Percentiles rank a stretch among this genome's conserved stretches.
phyloP scores from a whole-genome alignment of 1,140 invertebrate genomes.

The Sycophila sp. region DNA sequence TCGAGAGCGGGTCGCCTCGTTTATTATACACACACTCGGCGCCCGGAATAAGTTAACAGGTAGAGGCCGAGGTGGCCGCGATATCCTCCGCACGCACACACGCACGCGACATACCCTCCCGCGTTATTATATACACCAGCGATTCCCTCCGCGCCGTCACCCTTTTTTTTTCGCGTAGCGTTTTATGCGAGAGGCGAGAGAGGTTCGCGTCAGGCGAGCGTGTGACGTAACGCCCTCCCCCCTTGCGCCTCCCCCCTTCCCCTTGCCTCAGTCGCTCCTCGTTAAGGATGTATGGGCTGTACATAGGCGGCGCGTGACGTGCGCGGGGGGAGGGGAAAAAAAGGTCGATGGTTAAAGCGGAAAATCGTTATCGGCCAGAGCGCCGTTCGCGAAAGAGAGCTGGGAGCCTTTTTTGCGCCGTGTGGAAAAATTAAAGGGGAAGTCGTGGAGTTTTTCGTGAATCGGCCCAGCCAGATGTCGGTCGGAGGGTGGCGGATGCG shows the following conservation, averaged over 20 bases:
- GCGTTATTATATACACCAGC: background rate
- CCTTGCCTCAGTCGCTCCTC: background rate
- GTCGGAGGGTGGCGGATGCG: too few species aligned
- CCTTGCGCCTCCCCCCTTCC: background rate
- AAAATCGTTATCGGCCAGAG: too few species aligned
- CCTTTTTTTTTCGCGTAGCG: conserved; percentile 3
- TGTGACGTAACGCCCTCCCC: conserved; percentile 15
- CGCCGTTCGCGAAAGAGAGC: too few species aligned
- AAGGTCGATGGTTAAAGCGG: background rate
- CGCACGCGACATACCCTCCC: background rate
- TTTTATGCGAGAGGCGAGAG: conserved; percentile 30
- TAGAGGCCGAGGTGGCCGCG: background rate
- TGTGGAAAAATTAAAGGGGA: background rate
- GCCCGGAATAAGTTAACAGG: conserved; percentile 6
- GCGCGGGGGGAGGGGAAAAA: background rate
- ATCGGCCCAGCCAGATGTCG: too few species aligned
- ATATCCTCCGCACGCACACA: background rate
- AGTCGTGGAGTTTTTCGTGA: background rate
- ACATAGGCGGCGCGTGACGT: background rate
- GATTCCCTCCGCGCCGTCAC: background rate
- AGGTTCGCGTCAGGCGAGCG: background rate
- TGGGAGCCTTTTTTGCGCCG: too few species aligned
- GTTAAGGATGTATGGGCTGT: conserved; percentile 12
- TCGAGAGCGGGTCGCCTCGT: background rate
- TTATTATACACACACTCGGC: background rate